These are phyloP conservation scores for Molanna angustata DNA, from an alignment of 2,888 invertebrate species.

Conservation along the genomic window DNA sequence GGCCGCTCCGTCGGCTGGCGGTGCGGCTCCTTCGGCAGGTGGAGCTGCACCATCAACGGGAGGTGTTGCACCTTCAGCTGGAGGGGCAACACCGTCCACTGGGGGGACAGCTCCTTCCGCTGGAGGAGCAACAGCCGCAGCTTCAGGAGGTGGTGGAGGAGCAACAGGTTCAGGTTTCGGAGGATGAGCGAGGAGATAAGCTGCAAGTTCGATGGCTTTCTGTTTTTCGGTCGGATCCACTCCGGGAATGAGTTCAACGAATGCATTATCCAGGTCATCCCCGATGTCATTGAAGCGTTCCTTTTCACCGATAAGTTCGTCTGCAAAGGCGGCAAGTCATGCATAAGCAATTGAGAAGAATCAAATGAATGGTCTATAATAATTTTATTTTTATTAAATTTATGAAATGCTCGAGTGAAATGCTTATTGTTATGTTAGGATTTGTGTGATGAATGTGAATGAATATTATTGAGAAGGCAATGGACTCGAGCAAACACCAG, in stretches of 20 bases:
- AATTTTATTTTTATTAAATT: background rate
- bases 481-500: too few relatives aligned
- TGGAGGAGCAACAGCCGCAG: slow-evolving; percentile 35
- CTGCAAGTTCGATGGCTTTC: slow-evolving; percentile 36
- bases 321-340: slow-evolving; percentile 49
- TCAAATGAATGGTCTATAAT: background rate
- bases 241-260: slow-evolving; percentile 74
- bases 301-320: slow-evolving; percentile 83
- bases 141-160: slow-evolving; percentile 45
- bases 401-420: background rate
- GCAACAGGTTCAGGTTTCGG: slow-evolving; percentile 43
- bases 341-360: slow-evolving; percentile 18
- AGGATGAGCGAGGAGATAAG: slow-evolving; percentile 46
- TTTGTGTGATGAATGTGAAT: slow-evolving; percentile 1
- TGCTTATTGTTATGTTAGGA: background rate
- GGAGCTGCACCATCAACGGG: slow-evolving; percentile 36
- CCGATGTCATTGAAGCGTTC: slow-evolving; percentile 91
- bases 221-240: slow-evolving; percentile 50
- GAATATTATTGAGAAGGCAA: too few relatives aligned
- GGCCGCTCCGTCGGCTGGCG: slow-evolving; percentile 37
- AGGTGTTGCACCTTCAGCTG: slow-evolving; percentile 35
- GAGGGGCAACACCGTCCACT: slow-evolving; percentile 38
- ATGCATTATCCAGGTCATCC: slow-evolving; percentile 90
- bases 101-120: slow-evolving; percentile 34
- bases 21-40: slow-evolving; percentile 36